These are phyloP conservation scores for Rachycentron canadum DNA, from an alignment of 2,797 vertebrate genomes.

Conservation along the genomic window DNA sequence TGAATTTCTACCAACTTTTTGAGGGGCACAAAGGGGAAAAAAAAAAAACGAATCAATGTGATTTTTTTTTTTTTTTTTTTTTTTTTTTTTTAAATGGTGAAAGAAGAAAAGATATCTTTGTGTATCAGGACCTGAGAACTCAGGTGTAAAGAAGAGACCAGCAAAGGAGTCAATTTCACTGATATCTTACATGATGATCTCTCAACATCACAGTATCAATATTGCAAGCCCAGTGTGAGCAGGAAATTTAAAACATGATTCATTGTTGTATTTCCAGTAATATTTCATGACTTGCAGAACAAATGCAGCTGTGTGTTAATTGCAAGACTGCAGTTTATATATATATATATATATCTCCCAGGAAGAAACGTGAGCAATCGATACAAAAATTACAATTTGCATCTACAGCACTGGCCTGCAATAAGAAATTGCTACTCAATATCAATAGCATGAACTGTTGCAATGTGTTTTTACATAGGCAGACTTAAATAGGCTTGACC, in stretches of 20 bases:
- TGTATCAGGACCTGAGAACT: not conserved
- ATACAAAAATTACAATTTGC: constrained; percentile 7
- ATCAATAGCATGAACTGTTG: constrained; percentile 13
- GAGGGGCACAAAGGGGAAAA: not conserved
- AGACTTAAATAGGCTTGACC: constrained; percentile 16
- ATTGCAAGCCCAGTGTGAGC: constrained; percentile 28
- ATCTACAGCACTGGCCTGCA: constrained; percentile 6
- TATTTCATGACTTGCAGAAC: constrained; percentile 20
- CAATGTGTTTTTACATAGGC: constrained; percentile 13
- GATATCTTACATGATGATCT: constrained; percentile 45
- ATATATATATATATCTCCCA: constrained; percentile 7
- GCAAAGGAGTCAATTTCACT: constrained; percentile 30
- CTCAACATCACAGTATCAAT: constrained; percentile 36
- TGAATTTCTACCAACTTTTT: constrained; percentile 28
- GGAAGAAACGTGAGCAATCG: not conserved
- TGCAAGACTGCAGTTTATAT: constrained; percentile 4
- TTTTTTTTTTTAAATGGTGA: not conserved
- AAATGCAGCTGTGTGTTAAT: constrained; percentile 19
- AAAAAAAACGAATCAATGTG: constrained; percentile 6
- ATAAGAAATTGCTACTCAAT: constrained; percentile 28
- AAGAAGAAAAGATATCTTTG: constrained; percentile 23
- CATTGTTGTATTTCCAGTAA: constrained; percentile 27
- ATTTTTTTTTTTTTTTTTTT: not conserved
- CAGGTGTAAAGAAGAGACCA: not conserved
- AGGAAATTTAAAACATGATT: constrained; percentile 68